phyloP scores from a whole-genome alignment of 2,113 vertebrate genomes.

The Spea multiplicata region DNA sequence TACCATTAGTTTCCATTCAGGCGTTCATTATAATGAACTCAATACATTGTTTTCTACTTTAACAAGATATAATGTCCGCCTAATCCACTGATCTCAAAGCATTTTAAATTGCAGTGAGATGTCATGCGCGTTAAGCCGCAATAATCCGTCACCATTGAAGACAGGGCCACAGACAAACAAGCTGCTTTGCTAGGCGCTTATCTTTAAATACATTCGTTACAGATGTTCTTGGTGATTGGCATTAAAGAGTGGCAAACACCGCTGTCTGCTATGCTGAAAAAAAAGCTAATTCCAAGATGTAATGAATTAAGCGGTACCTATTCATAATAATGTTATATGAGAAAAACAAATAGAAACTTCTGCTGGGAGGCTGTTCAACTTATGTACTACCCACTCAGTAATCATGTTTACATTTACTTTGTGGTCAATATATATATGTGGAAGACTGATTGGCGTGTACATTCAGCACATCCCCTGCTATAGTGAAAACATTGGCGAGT shows the following conservation, averaged over 20 bases:
- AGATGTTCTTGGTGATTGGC: slow-evolving; percentile 15
- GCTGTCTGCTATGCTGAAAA: neutral
- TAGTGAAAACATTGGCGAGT: too few relatives aligned
- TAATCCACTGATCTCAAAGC: slow-evolving; percentile 25
- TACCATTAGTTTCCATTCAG: too few relatives aligned
- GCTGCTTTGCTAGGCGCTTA: slow-evolving; percentile 35
- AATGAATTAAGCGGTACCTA: too few relatives aligned
- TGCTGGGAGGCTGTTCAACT: too few relatives aligned
- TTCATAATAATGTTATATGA: too few relatives aligned
- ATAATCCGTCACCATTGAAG: slow-evolving; percentile 37
- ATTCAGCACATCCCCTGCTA: too few relatives aligned
- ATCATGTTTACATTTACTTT: too few relatives aligned
- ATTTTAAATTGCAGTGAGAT: slow-evolving; percentile 35
- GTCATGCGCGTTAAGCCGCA: slow-evolving; percentile 21
- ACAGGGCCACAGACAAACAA: slow-evolving; percentile 27
- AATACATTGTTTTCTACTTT: neutral
- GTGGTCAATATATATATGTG: too few relatives aligned
- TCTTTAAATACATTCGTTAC: slow-evolving; percentile 37
- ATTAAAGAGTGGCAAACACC: slow-evolving; percentile 7
- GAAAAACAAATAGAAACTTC: too few relatives aligned
- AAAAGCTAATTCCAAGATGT: too few relatives aligned
- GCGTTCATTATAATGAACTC: neutral
- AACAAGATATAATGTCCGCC: slow-evolving; percentile 11
- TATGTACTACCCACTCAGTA: too few relatives aligned
- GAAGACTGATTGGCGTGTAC: too few relatives aligned